Evolutionary conservation across 2,888 invertebrate species (phyloP).

Genomic region (Timema podura): DNA sequence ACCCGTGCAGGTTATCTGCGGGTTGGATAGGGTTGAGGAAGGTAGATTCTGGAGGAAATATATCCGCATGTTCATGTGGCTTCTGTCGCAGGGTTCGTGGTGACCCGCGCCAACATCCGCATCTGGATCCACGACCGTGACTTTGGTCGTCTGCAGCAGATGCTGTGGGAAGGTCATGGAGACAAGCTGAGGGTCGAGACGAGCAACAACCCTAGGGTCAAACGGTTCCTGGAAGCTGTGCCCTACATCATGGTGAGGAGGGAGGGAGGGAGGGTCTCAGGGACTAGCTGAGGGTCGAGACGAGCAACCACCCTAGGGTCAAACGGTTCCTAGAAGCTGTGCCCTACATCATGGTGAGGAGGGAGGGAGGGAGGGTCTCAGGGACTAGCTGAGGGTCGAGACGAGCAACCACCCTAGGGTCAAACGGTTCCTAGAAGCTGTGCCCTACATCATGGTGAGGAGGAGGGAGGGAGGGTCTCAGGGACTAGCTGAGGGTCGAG

Average conservation of each 20-base stretch:
- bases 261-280: conserved; percentile 56
- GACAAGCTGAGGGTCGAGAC: conserved; percentile 76
- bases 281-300: conserved; percentile 72
- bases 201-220: conserved; percentile 77
- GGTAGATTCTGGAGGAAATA: conserved; percentile 30
- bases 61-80: conserved; percentile 30
- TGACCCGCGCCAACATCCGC: conserved; percentile 82
- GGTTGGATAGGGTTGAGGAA: conserved; percentile 34
- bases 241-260: conserved; percentile 81
- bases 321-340: conserved; percentile 86
- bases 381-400: conserved; percentile 74
- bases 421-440: conserved; percentile 81
- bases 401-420: conserved; percentile 80
- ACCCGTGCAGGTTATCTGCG: too few relatives aligned
- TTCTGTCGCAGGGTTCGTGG: conserved; percentile 59
- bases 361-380: conserved; percentile 88
- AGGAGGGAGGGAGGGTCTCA: too few relatives aligned
- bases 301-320: conserved; percentile 77
- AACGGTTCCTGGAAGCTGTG: conserved; percentile 85
- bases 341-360: conserved; percentile 88
- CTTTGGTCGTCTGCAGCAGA: conserved; percentile 77
- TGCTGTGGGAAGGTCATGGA: conserved; percentile 89
- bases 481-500: too few relatives aligned
- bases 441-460: conserved; percentile 87
- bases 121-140: conserved; percentile 96